Evolutionary conservation across 2,113 vertebrate species (phyloP).

Genomic region (Scartelaos histophorus): DNA sequence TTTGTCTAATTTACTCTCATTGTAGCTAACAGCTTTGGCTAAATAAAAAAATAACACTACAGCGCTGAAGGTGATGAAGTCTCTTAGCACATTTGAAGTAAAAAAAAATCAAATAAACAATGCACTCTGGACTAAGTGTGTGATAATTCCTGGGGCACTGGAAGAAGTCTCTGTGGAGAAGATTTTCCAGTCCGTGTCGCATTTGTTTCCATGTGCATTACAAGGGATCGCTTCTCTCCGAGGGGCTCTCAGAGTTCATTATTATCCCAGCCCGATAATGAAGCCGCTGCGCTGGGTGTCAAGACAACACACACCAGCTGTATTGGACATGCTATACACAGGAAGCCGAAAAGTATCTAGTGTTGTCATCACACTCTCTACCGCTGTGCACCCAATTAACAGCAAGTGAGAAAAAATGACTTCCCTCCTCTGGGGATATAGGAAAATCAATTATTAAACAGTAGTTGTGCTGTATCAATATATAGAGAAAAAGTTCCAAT

Average conservation of each 20-base stretch:
- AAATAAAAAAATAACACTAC: conserved; percentile 37
- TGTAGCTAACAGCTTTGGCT: conserved; percentile 43
- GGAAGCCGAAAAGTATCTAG: background rate
- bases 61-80: conserved; percentile 42
- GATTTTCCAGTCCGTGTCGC: conserved; percentile 27
- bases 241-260: conserved; percentile 36
- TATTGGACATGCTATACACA: conserved; percentile 3
- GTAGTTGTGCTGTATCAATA: background rate
- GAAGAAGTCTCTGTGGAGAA: conserved; percentile 15
- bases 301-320: conserved; percentile 35
- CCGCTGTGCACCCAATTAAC: background rate
- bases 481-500: background rate
- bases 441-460: background rate
- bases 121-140: conserved; percentile 20
- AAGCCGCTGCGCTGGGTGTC: conserved; percentile 41
- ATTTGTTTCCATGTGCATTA: conserved; percentile 24
- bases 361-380: background rate
- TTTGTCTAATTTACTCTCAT: conserved; percentile 56
- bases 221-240: conserved; percentile 13
- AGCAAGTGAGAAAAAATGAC: background rate
- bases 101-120: conserved; percentile 47
- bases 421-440: background rate
- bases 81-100: conserved; percentile 36
- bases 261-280: conserved; percentile 52
- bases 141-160: conserved; percentile 18